Percentiles rank a stretch among this genome's conserved stretches.
phyloP scores from a whole-genome alignment of 2,113 vertebrate species.

The Craseonycteris thonglongyai region DNA sequence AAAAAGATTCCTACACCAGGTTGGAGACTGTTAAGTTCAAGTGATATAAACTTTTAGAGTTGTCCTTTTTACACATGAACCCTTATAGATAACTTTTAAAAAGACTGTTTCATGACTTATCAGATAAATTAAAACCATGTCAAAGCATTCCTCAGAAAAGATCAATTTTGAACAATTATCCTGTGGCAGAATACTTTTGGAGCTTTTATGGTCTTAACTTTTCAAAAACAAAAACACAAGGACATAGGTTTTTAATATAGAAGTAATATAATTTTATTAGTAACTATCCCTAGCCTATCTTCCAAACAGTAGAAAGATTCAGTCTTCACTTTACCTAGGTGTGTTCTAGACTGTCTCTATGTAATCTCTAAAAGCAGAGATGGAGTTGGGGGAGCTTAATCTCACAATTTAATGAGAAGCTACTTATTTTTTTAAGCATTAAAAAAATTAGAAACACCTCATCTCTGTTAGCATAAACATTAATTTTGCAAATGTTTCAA shows the following conservation, averaged over 20 bases:
- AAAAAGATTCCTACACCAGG: background rate
- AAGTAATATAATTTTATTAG: background rate
- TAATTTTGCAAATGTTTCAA: background rate
- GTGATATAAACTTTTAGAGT: background rate
- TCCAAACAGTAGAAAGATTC: background rate
- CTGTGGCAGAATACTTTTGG: background rate
- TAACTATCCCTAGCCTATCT: background rate
- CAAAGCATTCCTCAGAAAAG: background rate
- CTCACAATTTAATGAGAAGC: background rate
- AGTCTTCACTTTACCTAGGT: background rate
- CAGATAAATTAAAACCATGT: background rate
- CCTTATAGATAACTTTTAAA: background rate
- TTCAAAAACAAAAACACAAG: background rate
- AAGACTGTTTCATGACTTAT: background rate
- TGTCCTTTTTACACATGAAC: background rate
- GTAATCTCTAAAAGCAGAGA: background rate
- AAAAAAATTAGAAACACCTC: background rate
- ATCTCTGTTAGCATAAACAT: background rate
- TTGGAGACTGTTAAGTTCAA: background rate
- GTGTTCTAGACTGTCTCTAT: background rate
- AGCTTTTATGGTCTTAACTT: background rate
- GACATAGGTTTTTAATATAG: background rate
- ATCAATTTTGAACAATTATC: constrained; percentile 7
- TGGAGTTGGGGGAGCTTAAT: background rate
- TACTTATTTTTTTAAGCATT: background rate